A percentile compares a stretch with the other conserved stretches of the same genome.
phyloP scores from a whole-genome alignment of 2,888 invertebrate species.

The Zygaena filipendulae region DNA sequence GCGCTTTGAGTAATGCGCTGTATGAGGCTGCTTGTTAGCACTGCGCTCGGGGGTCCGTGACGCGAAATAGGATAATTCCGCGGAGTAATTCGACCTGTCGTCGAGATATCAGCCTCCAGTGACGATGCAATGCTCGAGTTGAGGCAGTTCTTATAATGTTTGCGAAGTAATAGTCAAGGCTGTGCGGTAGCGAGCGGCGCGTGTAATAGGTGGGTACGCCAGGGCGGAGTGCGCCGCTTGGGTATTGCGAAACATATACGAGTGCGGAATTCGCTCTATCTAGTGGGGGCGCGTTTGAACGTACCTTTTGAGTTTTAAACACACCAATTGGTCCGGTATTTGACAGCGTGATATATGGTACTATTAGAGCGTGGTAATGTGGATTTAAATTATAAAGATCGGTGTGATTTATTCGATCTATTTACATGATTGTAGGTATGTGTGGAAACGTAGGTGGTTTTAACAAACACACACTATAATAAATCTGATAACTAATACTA shows the following conservation, averaged over 20 bases:
- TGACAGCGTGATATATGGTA: conserved; percentile 58
- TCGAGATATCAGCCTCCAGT: conserved; percentile 51
- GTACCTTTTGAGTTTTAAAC: conserved; percentile 40
- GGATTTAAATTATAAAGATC: background rate
- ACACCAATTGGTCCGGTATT: conserved; percentile 55
- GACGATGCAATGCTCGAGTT: conserved; percentile 38
- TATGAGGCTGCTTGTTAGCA: conserved; percentile 41
- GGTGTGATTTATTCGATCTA: background rate
- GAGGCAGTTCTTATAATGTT: conserved; percentile 31
- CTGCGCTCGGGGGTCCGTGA: conserved; percentile 32
- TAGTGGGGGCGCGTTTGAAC: conserved; percentile 47
- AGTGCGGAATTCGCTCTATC: conserved; percentile 34
- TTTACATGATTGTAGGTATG: background rate
- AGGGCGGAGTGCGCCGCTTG: conserved; percentile 43
- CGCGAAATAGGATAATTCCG: conserved; percentile 51
- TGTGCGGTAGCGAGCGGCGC: conserved; percentile 51
- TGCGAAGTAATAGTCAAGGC: conserved; percentile 53
- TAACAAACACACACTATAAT: no score
- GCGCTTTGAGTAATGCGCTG: conserved; percentile 30
- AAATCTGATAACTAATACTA: no score
- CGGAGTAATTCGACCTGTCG: conserved; percentile 53
- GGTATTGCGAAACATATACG: conserved; percentile 41
- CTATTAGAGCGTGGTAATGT: conserved; percentile 22
- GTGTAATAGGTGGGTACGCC: conserved; percentile 48
- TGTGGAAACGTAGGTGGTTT: no score